phyloP scores from a whole-genome alignment of 2,888 invertebrate genomes.

The Euproctis similis region DNA sequence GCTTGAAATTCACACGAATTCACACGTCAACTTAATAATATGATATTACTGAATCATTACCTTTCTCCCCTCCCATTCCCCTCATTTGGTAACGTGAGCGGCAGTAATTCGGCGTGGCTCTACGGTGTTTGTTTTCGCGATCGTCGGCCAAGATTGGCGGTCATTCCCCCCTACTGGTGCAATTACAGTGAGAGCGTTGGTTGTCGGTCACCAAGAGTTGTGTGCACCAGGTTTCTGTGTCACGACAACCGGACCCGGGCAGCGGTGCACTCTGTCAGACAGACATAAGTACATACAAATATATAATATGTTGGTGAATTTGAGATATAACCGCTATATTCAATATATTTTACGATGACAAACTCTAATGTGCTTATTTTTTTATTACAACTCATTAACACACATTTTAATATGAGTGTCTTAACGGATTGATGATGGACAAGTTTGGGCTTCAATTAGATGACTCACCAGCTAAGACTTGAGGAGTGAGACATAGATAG shows the following conservation, averaged over 20 bases:
- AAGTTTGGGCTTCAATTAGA: background rate
- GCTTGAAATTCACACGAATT: no score
- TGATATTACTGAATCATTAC: conserved; percentile 2
- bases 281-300: no score
- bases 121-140: conserved; percentile 29
- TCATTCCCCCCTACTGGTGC: conserved; percentile 42
- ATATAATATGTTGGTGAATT: no score
- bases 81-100: no score
- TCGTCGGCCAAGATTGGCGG: conserved; percentile 31
- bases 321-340: no score
- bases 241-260: conserved; percentile 45
- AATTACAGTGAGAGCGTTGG: conserved; percentile 37
- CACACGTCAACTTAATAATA: no score
- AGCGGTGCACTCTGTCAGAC: no score
- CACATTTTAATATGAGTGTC: no score
- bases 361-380: no score
- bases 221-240: conserved; percentile 57
- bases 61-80: background rate
- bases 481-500: background rate
- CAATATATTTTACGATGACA: no score
- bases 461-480: conserved; percentile 1
- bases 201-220: conserved; percentile 31
- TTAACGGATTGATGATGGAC: background rate
- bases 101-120: conserved; percentile 20
- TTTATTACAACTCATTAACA: no score